Conservation (phyloP, 2,797 vertebrate species). For the Amniataba percoides region DNA sequence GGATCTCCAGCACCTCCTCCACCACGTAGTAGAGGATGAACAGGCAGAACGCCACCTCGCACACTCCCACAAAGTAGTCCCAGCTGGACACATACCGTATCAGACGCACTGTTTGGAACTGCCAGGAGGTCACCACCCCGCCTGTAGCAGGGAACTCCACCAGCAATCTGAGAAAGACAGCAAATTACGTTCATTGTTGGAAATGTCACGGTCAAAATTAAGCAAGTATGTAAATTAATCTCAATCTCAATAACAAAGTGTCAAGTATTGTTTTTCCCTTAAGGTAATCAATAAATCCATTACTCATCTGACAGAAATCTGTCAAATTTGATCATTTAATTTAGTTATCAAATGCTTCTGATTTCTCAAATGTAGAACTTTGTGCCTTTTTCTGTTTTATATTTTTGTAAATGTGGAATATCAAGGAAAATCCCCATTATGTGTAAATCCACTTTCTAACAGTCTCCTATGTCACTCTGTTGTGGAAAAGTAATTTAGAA, state of each 20-base stretch:
- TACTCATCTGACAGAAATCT: not conserved
- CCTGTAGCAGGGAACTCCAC: slow-evolving; percentile 97
- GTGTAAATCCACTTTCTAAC: too few relatives aligned
- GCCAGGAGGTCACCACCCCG: slow-evolving; percentile 93
- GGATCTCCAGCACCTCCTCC: slow-evolving; percentile 96
- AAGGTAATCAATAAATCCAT: not conserved
- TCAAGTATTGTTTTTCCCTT: not conserved
- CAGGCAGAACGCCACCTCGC: slow-evolving; percentile 94
- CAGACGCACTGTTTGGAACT: slow-evolving; percentile 95
- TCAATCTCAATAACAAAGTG: not conserved
- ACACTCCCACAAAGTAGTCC: slow-evolving; percentile 95
- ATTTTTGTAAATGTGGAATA: not conserved
- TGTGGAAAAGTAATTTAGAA: too few relatives aligned
- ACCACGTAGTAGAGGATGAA: slow-evolving; percentile 96
- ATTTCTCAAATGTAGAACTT: not conserved
- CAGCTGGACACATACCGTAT: slow-evolving; percentile 91
- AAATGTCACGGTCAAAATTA: not conserved
- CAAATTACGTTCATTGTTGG: not conserved
- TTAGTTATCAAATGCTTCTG: not conserved
- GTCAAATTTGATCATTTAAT: not conserved
- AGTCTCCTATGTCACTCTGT: too few relatives aligned
- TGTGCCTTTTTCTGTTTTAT: not conserved
- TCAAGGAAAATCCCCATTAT: not conserved
- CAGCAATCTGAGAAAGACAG: slow-evolving; percentile 87
- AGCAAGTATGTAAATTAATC: slow-evolving; percentile 8